A percentile compares a stretch with the other conserved stretches of the same genome.
Evolutionary conservation across 1,140 invertebrate genomes (phyloP).

Genomic region (Eupristina koningsbergeri): DNA sequence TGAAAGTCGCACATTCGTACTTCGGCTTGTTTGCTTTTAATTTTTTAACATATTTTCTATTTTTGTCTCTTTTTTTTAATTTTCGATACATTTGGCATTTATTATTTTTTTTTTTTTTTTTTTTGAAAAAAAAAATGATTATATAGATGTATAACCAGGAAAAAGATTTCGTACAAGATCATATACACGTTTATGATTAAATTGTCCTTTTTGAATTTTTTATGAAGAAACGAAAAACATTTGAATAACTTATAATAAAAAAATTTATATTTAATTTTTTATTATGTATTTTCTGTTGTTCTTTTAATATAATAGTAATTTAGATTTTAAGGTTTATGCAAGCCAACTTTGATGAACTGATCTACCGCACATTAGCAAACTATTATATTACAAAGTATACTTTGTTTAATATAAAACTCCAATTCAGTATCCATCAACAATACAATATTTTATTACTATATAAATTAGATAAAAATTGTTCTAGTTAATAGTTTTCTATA

Average conservation of each 20-base stretch:
- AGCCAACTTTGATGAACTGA: neutral
- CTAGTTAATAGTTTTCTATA: too few species aligned
- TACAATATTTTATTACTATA: neutral
- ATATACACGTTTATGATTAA: constrained; percentile 6
- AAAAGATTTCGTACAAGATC: constrained; percentile 4
- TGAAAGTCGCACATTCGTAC: constrained; percentile 49
- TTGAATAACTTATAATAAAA: too few species aligned
- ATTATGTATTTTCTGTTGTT: neutral
- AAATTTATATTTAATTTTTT: too few species aligned
- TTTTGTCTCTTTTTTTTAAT: constrained; percentile 26
- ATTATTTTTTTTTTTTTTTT: neutral
- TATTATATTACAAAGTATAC: neutral
- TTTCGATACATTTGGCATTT: constrained; percentile 15
- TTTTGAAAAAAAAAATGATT: neutral
- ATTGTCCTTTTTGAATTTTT: neutral
- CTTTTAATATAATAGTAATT: neutral
- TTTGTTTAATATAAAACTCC: neutral
- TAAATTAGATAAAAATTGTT: neutral
- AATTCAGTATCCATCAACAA: neutral
- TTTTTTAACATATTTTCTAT: constrained; percentile 8
- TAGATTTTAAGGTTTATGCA: neutral
- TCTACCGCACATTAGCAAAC: neutral
- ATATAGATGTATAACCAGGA: constrained; percentile 6
- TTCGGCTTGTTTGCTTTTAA: constrained; percentile 40
- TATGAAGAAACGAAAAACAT: neutral